Base-by-base conservation (phyloP, 2,113 vertebrate genomes). In the Lota lota region DNA sequence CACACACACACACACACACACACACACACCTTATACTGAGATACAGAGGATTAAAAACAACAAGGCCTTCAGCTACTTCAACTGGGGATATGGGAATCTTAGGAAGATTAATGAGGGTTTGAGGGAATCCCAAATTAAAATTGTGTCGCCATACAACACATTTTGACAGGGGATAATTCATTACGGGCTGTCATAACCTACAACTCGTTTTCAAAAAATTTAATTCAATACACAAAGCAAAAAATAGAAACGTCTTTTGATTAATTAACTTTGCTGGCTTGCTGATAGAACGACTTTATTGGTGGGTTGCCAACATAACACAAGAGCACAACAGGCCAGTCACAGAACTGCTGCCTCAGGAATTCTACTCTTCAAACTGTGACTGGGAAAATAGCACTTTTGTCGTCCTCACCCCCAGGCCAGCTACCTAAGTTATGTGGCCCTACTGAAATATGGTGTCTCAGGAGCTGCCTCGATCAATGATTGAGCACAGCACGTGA, bases 81-180 rank as follows among this genome's bases (percentile, higher is more conserved):
- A 77, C 18, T 20, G 4, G 57, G 76, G 72, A 64, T 69, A 67
- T 57, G 65, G 73, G 68, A 54, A 67, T 75, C 65, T 74, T 8
- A 5, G 64, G 72, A 84, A 85, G 83, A 88, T 87, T 83, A 88
- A 87, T 79, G 79, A 82, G 73, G 22, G 15, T 77, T 79, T 61
- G 28, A 4, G 11, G 20, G 11, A 70, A 77, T 74, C 68, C 77
- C 63, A 79, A 69, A 85, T 84, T 83, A 74, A 83, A 87, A 86
- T 74, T 81, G 74, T 16, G 69, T 66, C 65, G 40, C 70, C 75
- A 78, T 75, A 82, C 74, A 79, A 73, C 76, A 73, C 64, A 65
- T 75, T 66, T 58, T 83, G 83, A 85, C 80, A 77, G 65, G 68
- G 57, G 24, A 59, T 79, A 77, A 87, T 83, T 82, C 84, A 87